Percentiles rank a stretch among this genome's conserved stretches.
phyloP scores from a whole-genome alignment of 2,113 vertebrate genomes.

The Orthonyx spaldingii region DNA sequence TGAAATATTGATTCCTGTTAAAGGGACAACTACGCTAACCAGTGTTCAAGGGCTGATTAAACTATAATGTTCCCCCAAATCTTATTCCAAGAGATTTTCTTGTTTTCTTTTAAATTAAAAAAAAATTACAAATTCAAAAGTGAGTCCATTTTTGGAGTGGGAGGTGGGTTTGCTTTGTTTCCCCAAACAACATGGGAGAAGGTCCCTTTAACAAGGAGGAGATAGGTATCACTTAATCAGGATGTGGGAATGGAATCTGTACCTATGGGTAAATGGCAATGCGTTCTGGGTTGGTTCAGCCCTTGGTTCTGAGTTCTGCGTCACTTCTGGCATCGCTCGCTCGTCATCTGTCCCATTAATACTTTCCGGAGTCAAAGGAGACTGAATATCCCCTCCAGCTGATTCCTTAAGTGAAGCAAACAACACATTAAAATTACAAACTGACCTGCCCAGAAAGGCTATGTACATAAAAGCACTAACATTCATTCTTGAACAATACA shows the following conservation, averaged over 20 bases:
- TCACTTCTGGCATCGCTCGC: constrained; percentile 75
- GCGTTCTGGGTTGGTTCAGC: constrained; percentile 88
- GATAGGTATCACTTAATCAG: constrained; percentile 68
- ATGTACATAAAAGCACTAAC: not conserved
- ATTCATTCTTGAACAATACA: not conserved
- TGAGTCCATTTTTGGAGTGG: not conserved
- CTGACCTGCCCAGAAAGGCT: not conserved
- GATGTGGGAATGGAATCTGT: constrained; percentile 74
- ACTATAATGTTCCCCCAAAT: not conserved
- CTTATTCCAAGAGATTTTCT: not conserved
- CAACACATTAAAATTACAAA: not conserved
- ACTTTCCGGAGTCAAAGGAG: constrained; percentile 88
- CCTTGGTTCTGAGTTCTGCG: constrained; percentile 82
- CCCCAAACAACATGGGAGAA: not conserved
- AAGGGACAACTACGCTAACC: constrained; percentile 7
- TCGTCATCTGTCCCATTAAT: constrained; percentile 95
- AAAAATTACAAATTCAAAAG: not conserved
- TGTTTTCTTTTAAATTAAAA: not conserved
- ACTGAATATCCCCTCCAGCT: constrained; percentile 86
- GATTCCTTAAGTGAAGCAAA: constrained; percentile 82
- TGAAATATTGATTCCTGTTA: constrained; percentile 28
- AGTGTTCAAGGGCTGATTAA: not conserved
- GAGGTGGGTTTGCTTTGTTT: not conserved
- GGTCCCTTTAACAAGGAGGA: constrained; percentile 44
- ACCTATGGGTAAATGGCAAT: constrained; percentile 93